Conservation (phyloP, 2,797 vertebrate species). For the Lithobates sylvaticus region DNA sequence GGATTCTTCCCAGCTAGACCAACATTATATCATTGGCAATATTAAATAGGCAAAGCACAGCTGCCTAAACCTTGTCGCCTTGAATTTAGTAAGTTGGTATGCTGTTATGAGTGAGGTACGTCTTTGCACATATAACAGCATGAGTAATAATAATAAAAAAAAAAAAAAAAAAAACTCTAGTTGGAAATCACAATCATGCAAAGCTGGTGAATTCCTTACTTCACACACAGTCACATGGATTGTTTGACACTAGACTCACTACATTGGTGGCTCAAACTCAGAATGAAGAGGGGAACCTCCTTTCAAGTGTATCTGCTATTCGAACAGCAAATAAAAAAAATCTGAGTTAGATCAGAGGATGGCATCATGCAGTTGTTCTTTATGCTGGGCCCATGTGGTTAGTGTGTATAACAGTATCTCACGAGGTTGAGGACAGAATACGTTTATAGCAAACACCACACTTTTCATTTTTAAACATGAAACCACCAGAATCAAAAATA, state of each 20-base stretch:
- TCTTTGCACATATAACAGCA: conserved; percentile 30
- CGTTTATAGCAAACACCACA: conserved; percentile 44
- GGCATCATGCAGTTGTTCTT: conserved; percentile 22
- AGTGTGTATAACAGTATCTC: conserved; percentile 15
- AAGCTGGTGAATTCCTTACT: conserved; percentile 22
- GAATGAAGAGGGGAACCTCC: background rate
- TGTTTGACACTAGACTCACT: conserved; percentile 25
- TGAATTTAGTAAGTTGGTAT: conserved; percentile 13
- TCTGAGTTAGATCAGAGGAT: background rate
- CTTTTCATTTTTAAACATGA: conserved; percentile 41
- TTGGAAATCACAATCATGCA: conserved; percentile 36
- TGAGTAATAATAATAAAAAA: background rate
- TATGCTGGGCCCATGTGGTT: conserved; percentile 3
- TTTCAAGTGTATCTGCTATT: conserved; percentile 6
- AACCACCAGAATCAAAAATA: conserved; percentile 33
- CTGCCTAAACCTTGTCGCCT: conserved; percentile 5
- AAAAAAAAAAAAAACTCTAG: background rate
- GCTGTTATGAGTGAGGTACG: background rate
- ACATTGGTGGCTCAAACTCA: conserved; percentile 26
- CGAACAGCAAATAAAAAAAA: no score
- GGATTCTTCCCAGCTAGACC: conserved; percentile 19
- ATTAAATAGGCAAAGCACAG: background rate
- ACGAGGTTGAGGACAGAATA: conserved; percentile 26
- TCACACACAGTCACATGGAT: conserved; percentile 39
- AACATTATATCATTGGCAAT: background rate